These are phyloP conservation scores for Catagonus wagneri DNA, from an alignment of 2,113 vertebrate genomes.

Conservation along the genomic window DNA sequence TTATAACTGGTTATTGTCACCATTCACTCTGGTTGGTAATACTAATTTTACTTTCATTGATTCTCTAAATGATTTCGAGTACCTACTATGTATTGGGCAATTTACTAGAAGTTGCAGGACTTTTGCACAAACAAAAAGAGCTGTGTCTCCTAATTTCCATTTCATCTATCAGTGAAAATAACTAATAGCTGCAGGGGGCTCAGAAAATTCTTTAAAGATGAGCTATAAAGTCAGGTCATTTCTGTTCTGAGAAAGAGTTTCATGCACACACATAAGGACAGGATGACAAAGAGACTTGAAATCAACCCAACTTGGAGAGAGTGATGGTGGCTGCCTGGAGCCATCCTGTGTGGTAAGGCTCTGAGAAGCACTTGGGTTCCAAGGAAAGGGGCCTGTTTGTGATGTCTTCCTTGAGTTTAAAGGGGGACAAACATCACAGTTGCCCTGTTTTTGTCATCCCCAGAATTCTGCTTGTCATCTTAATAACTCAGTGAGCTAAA, in stretches of 20 bases:
- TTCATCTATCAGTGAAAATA: neutral
- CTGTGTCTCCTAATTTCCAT: neutral
- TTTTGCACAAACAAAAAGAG: neutral
- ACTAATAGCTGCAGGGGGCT: neutral
- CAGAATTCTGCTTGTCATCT: neutral
- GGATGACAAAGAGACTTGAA: neutral
- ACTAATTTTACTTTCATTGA: neutral
- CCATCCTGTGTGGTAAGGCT: neutral
- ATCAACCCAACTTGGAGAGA: neutral
- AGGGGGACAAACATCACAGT: neutral
- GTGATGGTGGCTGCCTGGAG: neutral
- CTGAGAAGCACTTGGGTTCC: neutral
- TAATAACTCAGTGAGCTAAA: neutral
- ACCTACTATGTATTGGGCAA: neutral
- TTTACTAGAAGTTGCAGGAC: neutral
- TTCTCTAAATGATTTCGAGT: neutral
- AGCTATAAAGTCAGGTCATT: neutral
- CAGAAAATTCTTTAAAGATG: neutral
- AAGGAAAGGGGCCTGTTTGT: neutral
- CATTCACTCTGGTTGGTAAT: neutral
- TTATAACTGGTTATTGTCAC: neutral
- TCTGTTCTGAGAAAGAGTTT: neutral
- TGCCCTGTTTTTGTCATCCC: neutral
- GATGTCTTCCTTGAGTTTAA: too few species aligned
- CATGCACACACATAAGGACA: neutral